Base-by-base conservation (phyloP, 2,797 vertebrate species). In the Mormyrus proboscirostris region DNA sequence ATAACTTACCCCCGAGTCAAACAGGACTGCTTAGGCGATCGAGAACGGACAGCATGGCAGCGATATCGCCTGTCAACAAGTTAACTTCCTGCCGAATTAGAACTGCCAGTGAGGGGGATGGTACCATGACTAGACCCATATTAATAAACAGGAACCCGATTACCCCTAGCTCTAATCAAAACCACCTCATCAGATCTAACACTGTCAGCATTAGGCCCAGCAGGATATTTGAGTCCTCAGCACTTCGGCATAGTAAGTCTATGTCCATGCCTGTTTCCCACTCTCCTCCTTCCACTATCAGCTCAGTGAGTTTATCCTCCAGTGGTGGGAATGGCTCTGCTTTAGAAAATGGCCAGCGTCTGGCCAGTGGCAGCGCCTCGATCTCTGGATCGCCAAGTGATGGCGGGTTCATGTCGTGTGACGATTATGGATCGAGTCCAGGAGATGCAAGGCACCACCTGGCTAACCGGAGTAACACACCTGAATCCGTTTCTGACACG, bases 371-470 rank as follows among this genome's bases (percentile, higher is more conserved):
- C 92, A 96, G 94, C 86, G 95, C 94, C 88, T 97, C 96, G 0
- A 96, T 96, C 82, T 97, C 98, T 0, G 98, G 97, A 90, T 99
- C 98, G 14, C 98, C 97, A 59, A 98, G 96, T 41, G 98, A 99
- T 51, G 97, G 0, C 0, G 95, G 95, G n/a, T 97, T 97, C 90
- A 95, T 97, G 94, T 96, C 96, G 1, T 94, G 96, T 91, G 97
- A 97, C 16, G 96, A 97, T 88, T 96, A 96, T 8, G 95, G 96
- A 89, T 97, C 96, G 51, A 97, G 94, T 85, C 94, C 94, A 0
- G 96, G 96, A 0, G 97, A 98, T 8, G 49, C 83, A 12, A 51
- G n/a, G 49, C 83, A 51, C 4, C 49, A 85, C 49, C 49, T 96
- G 85, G 95, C 97, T 87, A 97, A 97, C 91, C 93, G 97, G 51